Percentiles rank a stretch among this genome's conserved stretches.
phyloP scores from a whole-genome alignment of 2,113 vertebrate genomes.

The Bos taurus region ARS-UCD2.0 NC_037328.1:33347001-33347500 shows the following conservation, averaged over 20 bases:
- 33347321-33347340: conserved; percentile 35
- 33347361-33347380: conserved; percentile 51
- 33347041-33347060: no score
- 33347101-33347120: no score
- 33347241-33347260: background rate
- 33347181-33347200: background rate
- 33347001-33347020: background rate
- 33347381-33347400: conserved; percentile 65
- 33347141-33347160: background rate
- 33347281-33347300: conserved; percentile 14
- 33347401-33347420: conserved; percentile 53
- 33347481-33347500: conserved; percentile 38
- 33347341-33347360: conserved; percentile 62
- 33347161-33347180: background rate
- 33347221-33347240: background rate
- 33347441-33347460: conserved; percentile 17
- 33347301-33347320: conserved; percentile 11
- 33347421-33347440: conserved; percentile 50
- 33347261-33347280: background rate
- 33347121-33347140: background rate
- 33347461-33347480: conserved; percentile 38
- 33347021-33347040: no score
- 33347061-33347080: no score
- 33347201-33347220: background rate
- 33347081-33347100: no score